Evolutionary conservation across 2,888 invertebrate species (phyloP), one percentile per base, ranked within the genome.

Genomic region (Hartigia nigra): DNA sequence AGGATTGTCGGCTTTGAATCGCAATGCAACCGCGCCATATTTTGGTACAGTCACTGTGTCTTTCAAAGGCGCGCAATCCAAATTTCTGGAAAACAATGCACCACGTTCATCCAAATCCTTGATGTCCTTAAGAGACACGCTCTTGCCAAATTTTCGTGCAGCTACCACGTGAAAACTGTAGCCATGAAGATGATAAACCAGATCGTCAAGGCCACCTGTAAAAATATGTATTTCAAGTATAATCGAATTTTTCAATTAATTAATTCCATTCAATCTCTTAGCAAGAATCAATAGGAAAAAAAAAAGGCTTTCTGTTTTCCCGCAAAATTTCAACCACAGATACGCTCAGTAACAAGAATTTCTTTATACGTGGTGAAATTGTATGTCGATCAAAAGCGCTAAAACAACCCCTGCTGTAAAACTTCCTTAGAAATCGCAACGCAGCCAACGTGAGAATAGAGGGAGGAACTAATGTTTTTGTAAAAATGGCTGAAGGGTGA

Each of bases 181-280:
- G 34, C 96, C 96, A 87, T 96, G 96, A 1, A 96, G 92, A 88
- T 96, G 96, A 89, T 96, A 95, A 72, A 96, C 94, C 89, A 96
- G 94, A 85, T 93, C 93, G 11, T 94, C 94, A 1, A 94, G 93
- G 11, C 94, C 94, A 82, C 94, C 95, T 95, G 92, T 1, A 90
- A 90, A 34, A 23, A 72, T 12, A 12, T 76, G 39, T 55, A 55
- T 23, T 55, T 23, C 55, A 23, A 9, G 55, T 55, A 55, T 23
- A 55, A 55, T 55, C 9, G n/a, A 0, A 75, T 75, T 75, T 14
- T 72, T 12, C 34, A 37, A 75, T 37, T 34, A n/a, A n/a, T n/a
- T n/a, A n/a, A n/a, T n/a, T n/a, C n/a, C 12, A 34, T 75, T 75
- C 31, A 12, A 75, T 75, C 12, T 14, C 14, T 0, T 2, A 55